These are phyloP conservation scores for Malthinus flaveolus DNA, from an alignment of 2,888 invertebrate genomes.

Conservation along the genomic window DNA sequence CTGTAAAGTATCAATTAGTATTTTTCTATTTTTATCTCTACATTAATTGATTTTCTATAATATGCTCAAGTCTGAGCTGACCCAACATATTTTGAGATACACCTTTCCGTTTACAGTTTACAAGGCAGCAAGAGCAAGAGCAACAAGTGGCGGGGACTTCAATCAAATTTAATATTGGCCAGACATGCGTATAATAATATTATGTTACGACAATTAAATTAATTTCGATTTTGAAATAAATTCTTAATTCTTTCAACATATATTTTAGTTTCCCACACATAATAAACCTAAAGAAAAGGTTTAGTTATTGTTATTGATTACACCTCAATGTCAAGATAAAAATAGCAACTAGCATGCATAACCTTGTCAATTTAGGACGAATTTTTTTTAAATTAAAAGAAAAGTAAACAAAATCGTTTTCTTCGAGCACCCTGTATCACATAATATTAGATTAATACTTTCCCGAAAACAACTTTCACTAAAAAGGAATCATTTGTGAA, in stretches of 20 bases:
- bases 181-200: neutral
- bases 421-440: neutral
- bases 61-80: neutral
- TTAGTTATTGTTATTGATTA: too few relatives aligned
- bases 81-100: neutral
- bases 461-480: neutral
- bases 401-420: neutral
- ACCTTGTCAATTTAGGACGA: constrained; percentile 7
- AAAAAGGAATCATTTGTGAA: too few relatives aligned
- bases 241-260: too few relatives aligned
- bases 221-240: too few relatives aligned
- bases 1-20: too few relatives aligned
- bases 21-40: too few relatives aligned
- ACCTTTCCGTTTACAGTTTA: neutral
- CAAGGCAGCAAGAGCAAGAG: too few relatives aligned
- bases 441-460: neutral
- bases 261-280: too few relatives aligned
- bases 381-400: neutral
- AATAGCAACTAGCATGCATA: constrained; percentile 4
- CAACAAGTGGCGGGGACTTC: constrained; percentile 20
- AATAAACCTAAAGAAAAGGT: too few relatives aligned
- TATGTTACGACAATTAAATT: too few relatives aligned
- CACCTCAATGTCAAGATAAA: constrained; percentile 8
- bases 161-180: neutral
- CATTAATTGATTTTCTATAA: constrained; percentile 12